Evolutionary conservation across 2,113 vertebrate genomes (phyloP).

Genomic region (Indri indri): DNA sequence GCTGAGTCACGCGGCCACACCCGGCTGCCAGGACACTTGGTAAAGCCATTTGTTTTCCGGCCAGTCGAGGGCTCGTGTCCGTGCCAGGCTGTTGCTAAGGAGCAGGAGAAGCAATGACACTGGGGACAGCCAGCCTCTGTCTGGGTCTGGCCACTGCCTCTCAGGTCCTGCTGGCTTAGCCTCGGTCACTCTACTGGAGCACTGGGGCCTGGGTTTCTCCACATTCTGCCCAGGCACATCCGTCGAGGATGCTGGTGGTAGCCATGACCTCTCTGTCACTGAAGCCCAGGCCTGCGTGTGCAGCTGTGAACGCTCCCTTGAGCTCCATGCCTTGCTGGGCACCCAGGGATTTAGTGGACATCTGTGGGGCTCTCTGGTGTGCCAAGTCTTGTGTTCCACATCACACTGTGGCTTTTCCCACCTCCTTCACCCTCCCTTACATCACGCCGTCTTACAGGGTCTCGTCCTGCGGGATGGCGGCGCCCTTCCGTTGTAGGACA

Average conservation of each 20-base stretch:
- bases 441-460: background rate
- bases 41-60: background rate
- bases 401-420: background rate
- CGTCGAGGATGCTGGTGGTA: background rate
- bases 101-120: background rate
- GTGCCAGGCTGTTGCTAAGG: background rate
- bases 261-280: background rate
- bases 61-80: background rate
- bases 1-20: background rate
- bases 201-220: background rate
- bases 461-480: no score
- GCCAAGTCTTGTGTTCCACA: background rate
- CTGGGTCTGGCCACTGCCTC: background rate
- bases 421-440: background rate
- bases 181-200: background rate
- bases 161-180: background rate
- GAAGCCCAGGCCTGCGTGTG: background rate
- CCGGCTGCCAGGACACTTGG: background rate
- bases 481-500: no score
- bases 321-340: no score
- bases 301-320: background rate
- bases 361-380: no score
- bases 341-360: background rate
- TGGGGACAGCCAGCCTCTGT: background rate
- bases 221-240: background rate